These are phyloP conservation scores for Stegana nigrithorax DNA, from an alignment of 2,888 invertebrate genomes.

Conservation along the genomic window DNA sequence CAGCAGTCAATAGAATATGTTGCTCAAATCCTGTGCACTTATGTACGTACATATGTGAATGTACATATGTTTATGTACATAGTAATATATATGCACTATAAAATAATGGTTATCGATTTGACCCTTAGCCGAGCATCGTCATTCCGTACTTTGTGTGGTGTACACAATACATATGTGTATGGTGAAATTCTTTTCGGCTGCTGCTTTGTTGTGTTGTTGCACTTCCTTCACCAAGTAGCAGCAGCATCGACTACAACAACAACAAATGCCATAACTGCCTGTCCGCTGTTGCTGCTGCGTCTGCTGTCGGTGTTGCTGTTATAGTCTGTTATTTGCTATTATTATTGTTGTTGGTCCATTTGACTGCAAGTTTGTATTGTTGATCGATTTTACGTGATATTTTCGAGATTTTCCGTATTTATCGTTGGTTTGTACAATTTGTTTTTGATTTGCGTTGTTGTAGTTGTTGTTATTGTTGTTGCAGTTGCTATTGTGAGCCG, in stretches of 20 bases:
- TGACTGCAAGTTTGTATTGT: conserved; percentile 66
- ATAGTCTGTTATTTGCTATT: conserved; percentile 28
- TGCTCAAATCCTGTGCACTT: neutral
- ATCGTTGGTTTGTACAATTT: conserved; percentile 41
- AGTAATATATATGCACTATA: conserved; percentile 36
- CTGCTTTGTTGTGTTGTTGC: conserved; percentile 47
- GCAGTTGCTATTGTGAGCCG: conserved; percentile 32
- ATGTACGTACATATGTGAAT: neutral
- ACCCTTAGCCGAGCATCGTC: conserved; percentile 46
- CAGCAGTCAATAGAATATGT: neutral
- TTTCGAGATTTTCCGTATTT: conserved; percentile 66
- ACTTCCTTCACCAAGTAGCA: conserved; percentile 9
- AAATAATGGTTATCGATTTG: conserved; percentile 60
- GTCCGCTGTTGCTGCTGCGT: conserved; percentile 27
- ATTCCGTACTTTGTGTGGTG: neutral
- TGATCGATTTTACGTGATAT: conserved; percentile 68
- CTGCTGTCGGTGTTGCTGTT: conserved; percentile 29
- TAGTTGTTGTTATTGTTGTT: conserved; percentile 33
- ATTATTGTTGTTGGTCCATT: conserved; percentile 43
- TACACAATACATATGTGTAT: neutral
- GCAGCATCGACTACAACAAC: neutral
- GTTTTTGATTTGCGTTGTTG: conserved; percentile 31
- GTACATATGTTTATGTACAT: conserved; percentile 14
- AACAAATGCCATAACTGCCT: conserved; percentile 13
- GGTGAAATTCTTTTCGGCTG: conserved; percentile 24